Base-by-base conservation (phyloP, 2,888 invertebrate species). In the Erebia ligea region DNA sequence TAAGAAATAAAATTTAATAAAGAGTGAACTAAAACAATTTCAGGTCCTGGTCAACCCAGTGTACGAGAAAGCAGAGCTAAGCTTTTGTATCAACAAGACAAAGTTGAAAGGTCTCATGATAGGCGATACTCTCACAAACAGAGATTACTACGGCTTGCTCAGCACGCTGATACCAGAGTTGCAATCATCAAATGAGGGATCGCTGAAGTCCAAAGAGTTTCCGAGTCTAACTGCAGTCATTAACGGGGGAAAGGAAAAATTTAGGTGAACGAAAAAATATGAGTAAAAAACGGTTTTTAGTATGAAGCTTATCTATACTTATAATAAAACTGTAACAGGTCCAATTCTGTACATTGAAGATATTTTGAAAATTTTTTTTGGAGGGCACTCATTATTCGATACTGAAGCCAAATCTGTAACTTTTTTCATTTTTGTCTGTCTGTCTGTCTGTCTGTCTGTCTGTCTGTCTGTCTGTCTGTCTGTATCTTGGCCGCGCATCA, bases 1-100 rank as follows among this genome's bases (percentile, higher is more conserved):
- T 25, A 25, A 34, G 34, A 6, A 34, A 34, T 34, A 34, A 34
- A 34, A 34, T 34, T 34, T 10, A 45, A 48, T 25, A 6, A 40
- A 42, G 10, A 42, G 1, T 67, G 2, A n/a, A 15, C 2, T 19
- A 17, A 11, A 61, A 42, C 17, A 17, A 34, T 82, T 82, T 50
- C 84, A 96, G 95, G 97, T 97, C 5, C 95, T 96, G 66, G 94
- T 98, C 66, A 98, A 98, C 82, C 96, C 98, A 0, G 94, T 94
- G 0, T 98, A 97, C 83, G 95, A 95, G 82, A 91, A 94, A 10
- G 82, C 89, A 0, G 98, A 98, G 84, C 80, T 98, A 2, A 93
- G 95, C 68, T 97, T 95, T 83, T 96, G 96, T 71, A 83, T 98
- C 15, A 94, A 95, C 64, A 97, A 97, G 89, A 96, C 96, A 0